phyloP scores from a whole-genome alignment of 2,113 vertebrate species.

The Platysteira castanea region DNA sequence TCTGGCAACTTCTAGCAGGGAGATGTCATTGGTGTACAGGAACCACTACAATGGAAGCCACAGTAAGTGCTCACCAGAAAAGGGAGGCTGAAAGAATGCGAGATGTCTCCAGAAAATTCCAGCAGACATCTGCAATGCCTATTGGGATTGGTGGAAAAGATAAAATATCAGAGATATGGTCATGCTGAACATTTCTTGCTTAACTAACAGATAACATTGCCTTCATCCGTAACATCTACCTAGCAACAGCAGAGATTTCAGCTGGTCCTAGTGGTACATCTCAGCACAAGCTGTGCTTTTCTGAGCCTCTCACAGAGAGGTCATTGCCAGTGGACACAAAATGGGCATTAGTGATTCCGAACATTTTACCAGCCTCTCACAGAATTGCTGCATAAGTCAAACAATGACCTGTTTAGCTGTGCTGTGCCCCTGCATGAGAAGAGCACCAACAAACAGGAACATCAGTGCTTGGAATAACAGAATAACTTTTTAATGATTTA shows the following conservation, averaged over 20 bases:
- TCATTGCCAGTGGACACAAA: background rate
- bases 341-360: slow-evolving; percentile 16
- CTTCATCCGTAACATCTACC: background rate
- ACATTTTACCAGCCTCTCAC: background rate
- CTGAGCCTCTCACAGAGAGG: background rate
- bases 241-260: background rate
- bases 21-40: background rate
- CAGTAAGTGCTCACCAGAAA: background rate
- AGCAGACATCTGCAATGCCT: background rate
- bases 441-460: slow-evolving; percentile 5
- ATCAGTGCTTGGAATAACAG: slow-evolving; percentile 25
- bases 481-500: slow-evolving; percentile 45
- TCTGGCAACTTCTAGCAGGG: background rate
- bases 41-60: background rate
- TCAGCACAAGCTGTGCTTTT: background rate
- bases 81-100: background rate
- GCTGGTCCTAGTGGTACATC: background rate
- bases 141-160: background rate
- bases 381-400: slow-evolving; percentile 47
- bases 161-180: background rate
- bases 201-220: background rate
- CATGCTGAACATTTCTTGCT: background rate
- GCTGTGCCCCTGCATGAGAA: background rate
- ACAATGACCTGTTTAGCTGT: slow-evolving; percentile 19
- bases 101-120: background rate